phyloP scores from a whole-genome alignment of 2,797 vertebrate genomes.

The Coregonus ussuriensis region DNA sequence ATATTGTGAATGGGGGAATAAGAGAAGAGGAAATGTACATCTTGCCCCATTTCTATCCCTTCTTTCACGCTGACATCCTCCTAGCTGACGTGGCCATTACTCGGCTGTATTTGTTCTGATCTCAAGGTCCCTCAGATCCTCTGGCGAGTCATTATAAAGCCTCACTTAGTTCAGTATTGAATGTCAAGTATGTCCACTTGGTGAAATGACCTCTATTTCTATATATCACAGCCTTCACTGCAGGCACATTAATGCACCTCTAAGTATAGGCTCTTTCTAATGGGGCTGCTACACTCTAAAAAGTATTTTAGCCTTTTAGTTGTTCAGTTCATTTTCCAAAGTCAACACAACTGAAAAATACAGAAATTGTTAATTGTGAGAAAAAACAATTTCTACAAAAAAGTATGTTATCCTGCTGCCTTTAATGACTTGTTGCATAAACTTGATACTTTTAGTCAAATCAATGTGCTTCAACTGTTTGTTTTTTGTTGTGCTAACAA shows the following conservation, averaged over 20 bases:
- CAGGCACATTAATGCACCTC: slow-evolving; percentile 22
- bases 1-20: slow-evolving; percentile 25
- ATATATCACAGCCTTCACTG: slow-evolving; percentile 34
- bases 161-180: slow-evolving; percentile 58
- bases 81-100: slow-evolving; percentile 64
- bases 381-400: too few species aligned
- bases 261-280: neutral
- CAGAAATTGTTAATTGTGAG: too few species aligned
- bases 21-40: slow-evolving; percentile 35
- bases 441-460: too few species aligned
- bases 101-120: slow-evolving; percentile 70
- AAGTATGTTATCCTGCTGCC: too few species aligned
- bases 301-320: too few species aligned
- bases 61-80: slow-evolving; percentile 58
- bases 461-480: too few species aligned
- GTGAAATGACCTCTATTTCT: slow-evolving; percentile 63
- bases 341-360: too few species aligned
- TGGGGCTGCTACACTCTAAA: slow-evolving; percentile 9
- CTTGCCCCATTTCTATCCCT: slow-evolving; percentile 6
- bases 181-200: slow-evolving; percentile 71
- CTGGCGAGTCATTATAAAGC: slow-evolving; percentile 70
- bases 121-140: slow-evolving; percentile 71
- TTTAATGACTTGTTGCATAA: too few species aligned
- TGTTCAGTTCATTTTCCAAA: too few species aligned
- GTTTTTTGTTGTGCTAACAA: too few species aligned